Base-by-base conservation (phyloP, 2,113 vertebrate genomes). In the Pica pica region DNA sequence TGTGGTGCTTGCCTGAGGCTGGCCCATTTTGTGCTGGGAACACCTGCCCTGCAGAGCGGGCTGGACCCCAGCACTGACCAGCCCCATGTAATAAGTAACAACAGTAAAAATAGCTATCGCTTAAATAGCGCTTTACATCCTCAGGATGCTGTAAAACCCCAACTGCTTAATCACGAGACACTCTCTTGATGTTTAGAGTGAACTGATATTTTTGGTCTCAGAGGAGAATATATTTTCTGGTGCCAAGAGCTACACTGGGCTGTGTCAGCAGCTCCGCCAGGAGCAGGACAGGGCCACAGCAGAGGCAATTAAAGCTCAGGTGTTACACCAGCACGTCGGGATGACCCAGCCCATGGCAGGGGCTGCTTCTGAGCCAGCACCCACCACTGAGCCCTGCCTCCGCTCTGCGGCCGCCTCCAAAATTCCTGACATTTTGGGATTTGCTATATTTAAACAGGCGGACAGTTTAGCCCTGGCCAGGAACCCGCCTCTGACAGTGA, bases 221-320 rank as follows among this genome's bases (percentile, higher is more conserved):
- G 83, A 96, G 91, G 76, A 92, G 86, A 95, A 76, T 23, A 61
- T 68, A 10, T 91, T 90, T 96, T 85, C 55, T 83, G 73, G 74
- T 91, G 95, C 96, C 95, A 95, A 96, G 75, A 96, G 79, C 89
- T 95, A 56, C 87, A 90, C 5, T 16, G 7, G 53, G 91, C 80
- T 59, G 59, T 50, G 87, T 87, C 89, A 74, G 89, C 73, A 56
- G 93, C 87, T 52, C 91, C 13, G 1, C 67, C 0, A 11, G 85
- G 85, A 86, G 76, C 74, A 33, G 91, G 79, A 87, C 2, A 4
- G 15, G 70, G 94, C 79, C 65, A 21, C 79, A 3, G 44, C 21
- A 13, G 79, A 53, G 87, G 65, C 80, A n/a, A 27, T 71, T 70
- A 74, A 35, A 41, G 91, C 90, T 85, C 91, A 35, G 74, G 83